Percentiles rank a stretch among this genome's conserved stretches.
Conservation (phyloP, 1,140 invertebrate genomes). For the Nephotettix cincticeps region DNA sequence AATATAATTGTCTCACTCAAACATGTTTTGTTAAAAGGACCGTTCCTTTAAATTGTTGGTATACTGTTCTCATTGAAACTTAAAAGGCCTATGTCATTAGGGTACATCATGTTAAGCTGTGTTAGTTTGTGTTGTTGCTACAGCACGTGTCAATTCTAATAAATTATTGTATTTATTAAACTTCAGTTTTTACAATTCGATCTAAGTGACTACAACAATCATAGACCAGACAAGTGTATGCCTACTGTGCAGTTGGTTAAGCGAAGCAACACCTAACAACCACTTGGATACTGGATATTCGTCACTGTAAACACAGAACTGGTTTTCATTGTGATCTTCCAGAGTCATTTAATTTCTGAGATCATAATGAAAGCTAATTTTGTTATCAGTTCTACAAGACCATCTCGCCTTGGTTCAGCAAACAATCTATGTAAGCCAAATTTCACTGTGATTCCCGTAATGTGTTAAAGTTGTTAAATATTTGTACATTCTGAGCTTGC, state of each 20-base stretch:
- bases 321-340: slow-evolving; percentile 3
- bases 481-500: too few relatives aligned
- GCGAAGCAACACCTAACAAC: too few relatives aligned
- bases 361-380: slow-evolving; percentile 10
- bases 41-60: too few relatives aligned
- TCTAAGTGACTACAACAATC: neutral
- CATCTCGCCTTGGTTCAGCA: neutral
- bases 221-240: neutral
- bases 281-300: too few relatives aligned
- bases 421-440: too few relatives aligned
- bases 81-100: too few relatives aligned
- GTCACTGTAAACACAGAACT: neutral
- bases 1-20: too few relatives aligned
- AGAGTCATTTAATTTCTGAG: slow-evolving; percentile 2
- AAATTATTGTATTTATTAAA: neutral
- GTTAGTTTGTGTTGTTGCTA: neutral
- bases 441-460: too few relatives aligned
- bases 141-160: neutral
- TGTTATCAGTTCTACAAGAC: neutral
- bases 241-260: neutral
- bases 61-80: too few relatives aligned
- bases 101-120: too few relatives aligned
- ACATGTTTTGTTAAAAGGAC: too few relatives aligned
- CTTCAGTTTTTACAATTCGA: neutral
- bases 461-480: too few relatives aligned